phyloP scores from a whole-genome alignment of 1,140 invertebrate species.

The Euura lappo region DNA sequence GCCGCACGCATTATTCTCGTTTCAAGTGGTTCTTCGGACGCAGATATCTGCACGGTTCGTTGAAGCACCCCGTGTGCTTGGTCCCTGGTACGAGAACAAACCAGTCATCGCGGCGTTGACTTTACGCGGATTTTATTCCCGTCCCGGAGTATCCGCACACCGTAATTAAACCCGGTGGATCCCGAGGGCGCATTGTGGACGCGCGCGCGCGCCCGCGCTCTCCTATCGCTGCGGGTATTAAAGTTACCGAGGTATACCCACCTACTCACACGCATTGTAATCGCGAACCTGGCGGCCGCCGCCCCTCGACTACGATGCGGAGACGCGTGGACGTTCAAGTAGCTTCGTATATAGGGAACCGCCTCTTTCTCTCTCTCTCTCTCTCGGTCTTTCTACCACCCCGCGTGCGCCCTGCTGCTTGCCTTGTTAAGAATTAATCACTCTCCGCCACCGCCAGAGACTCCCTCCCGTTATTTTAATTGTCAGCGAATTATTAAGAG shows the following conservation, averaged over 20 bases:
- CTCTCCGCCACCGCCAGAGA: slow-evolving; percentile 34
- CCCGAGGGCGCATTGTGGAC: slow-evolving; percentile 19
- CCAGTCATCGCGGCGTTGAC: slow-evolving; percentile 24
- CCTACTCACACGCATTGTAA: not conserved
- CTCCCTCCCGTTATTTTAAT: slow-evolving; percentile 47
- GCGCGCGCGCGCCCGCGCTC: not conserved
- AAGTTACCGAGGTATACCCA: too few species aligned
- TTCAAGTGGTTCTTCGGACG: slow-evolving; percentile 37
- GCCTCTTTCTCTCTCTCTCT: not conserved
- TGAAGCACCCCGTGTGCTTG: slow-evolving; percentile 8
- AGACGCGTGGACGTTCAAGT: slow-evolving; percentile 40
- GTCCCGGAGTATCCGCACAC: slow-evolving; percentile 39
- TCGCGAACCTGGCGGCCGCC: slow-evolving; percentile 18
- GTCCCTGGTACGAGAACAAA: not conserved
- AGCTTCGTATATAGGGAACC: not conserved
- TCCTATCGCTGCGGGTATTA: not conserved
- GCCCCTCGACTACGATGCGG: slow-evolving; percentile 14
- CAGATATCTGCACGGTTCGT: not conserved
- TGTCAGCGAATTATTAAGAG: slow-evolving; percentile 43
- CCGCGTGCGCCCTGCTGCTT: slow-evolving; percentile 10
- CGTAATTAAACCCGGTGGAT: slow-evolving; percentile 55
- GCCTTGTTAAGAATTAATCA: slow-evolving; percentile 57
- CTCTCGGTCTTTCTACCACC: too few species aligned
- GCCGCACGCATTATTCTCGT: slow-evolving; percentile 38
- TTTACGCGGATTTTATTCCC: slow-evolving; percentile 31